Evolutionary conservation across 2,888 invertebrate species (phyloP).

Genomic region (Thysanoteuthis rhombus): DNA sequence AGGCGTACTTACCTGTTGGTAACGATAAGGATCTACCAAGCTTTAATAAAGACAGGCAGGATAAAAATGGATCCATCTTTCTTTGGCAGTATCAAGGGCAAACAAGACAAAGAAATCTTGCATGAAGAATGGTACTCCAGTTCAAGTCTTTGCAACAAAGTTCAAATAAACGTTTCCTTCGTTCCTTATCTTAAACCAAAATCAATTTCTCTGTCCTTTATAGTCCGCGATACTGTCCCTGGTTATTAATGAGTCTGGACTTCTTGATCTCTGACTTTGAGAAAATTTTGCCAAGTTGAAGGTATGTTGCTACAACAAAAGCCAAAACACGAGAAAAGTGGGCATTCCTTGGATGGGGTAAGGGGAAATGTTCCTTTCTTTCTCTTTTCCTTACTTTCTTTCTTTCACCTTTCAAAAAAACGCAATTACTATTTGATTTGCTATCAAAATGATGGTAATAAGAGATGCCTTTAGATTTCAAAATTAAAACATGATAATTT

Average conservation of each 20-base stretch:
- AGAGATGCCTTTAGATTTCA: background rate
- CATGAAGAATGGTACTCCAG: background rate
- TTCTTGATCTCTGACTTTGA: background rate
- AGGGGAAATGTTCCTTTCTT: background rate
- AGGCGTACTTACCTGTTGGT: background rate
- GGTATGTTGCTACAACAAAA: background rate
- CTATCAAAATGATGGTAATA: background rate
- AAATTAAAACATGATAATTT: background rate
- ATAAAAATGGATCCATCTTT: background rate
- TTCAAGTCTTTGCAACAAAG: background rate
- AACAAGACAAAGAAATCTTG: background rate
- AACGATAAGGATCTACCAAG: background rate
- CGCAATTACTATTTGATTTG: background rate
- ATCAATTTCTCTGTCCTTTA: background rate
- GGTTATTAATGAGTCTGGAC: too few relatives aligned
- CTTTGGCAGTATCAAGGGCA: background rate
- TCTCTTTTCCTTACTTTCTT: background rate
- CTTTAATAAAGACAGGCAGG: background rate
- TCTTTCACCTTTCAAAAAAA: background rate
- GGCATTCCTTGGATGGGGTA: accelerated
- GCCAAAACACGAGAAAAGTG: background rate
- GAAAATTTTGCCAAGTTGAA: background rate
- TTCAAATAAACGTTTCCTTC: background rate
- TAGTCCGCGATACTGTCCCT: too few relatives aligned
- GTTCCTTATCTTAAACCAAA: background rate